phyloP scores from a whole-genome alignment of 1,140 invertebrate species.

The Hestina assimilis region DNA sequence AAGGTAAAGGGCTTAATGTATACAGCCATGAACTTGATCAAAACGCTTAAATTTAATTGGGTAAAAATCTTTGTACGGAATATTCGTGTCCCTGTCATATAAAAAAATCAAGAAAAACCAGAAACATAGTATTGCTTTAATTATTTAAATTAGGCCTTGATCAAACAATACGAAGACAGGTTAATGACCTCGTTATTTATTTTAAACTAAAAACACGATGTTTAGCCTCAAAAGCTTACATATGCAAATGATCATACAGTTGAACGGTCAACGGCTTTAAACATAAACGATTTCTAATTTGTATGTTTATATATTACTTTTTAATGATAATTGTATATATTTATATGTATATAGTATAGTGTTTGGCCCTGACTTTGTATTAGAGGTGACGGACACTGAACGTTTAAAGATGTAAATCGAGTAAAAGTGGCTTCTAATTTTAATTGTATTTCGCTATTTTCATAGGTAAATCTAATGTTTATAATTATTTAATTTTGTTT shows the following conservation, averaged over 20 bases:
- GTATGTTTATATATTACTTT: conserved; percentile 17
- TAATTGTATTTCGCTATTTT: neutral
- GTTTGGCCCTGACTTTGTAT: conserved; percentile 12
- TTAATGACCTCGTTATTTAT: conserved; percentile 16
- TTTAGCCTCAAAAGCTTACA: conserved; percentile 30
- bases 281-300: conserved; percentile 5
- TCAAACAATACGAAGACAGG: conserved; percentile 4
- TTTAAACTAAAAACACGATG: conserved; percentile 5
- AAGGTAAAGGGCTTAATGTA: no score
- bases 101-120: no score
- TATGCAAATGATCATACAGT: conserved; percentile 30
- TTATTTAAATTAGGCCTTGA: no score
- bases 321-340: conserved; percentile 8
- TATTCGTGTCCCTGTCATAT: no score
- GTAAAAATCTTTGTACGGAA: no score
- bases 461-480: no score
- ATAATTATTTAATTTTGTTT: no score
- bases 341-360: neutral
- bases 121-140: no score
- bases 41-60: no score
- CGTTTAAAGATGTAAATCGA: neutral
- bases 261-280: conserved; percentile 26
- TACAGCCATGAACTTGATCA: no score
- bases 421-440: neutral
- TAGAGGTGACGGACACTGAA: neutral